phyloP scores from a whole-genome alignment of 2,113 vertebrate genomes.

The Regulus satrapa region DNA sequence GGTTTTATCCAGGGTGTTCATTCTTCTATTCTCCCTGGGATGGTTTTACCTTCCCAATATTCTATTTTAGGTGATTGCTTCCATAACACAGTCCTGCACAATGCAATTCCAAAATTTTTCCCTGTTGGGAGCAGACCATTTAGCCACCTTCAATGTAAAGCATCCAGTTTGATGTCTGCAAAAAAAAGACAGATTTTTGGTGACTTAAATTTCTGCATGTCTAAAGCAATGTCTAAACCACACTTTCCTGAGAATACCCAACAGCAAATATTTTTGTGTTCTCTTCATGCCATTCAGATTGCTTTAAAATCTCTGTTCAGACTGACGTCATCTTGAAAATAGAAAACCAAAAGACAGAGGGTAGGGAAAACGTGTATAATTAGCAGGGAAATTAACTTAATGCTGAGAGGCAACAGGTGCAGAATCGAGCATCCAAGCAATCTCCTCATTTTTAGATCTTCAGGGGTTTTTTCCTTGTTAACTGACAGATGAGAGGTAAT shows the following conservation, averaged over 20 bases:
- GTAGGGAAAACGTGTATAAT: background rate
- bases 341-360: background rate
- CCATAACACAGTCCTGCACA: background rate
- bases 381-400: conserved; percentile 51
- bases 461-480: background rate
- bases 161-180: background rate
- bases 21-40: background rate
- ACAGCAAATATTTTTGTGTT: background rate
- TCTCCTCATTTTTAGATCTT: conserved; percentile 18
- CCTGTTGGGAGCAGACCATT: background rate
- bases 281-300: background rate
- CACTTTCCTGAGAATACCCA: background rate
- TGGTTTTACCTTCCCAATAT: background rate
- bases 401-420: conserved; percentile 61
- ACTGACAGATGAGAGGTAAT: conserved; percentile 12
- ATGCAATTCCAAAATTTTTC: background rate
- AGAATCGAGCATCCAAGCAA: conserved; percentile 21
- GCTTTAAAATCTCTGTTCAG: background rate
- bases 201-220: background rate
- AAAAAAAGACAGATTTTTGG: background rate
- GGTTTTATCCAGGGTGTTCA: background rate
- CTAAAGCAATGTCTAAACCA: background rate
- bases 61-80: background rate
- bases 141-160: background rate
- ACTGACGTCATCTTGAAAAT: background rate